Evolutionary conservation across 1,140 invertebrate species (phyloP), one percentile per base, ranked within the genome.

Genomic region (Caenorhabditis elegans): DNA sequence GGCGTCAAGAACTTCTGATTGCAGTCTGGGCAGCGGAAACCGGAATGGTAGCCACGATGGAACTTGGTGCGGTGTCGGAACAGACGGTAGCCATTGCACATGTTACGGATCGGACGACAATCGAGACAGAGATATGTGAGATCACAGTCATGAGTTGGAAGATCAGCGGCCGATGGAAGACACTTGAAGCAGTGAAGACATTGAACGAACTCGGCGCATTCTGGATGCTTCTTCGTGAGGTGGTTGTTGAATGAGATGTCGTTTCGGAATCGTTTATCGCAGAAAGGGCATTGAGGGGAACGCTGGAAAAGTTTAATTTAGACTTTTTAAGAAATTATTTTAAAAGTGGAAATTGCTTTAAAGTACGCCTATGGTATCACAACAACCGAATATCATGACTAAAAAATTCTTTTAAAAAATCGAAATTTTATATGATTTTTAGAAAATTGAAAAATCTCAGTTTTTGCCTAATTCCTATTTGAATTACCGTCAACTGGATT

Each of bases 211-310:
- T 90, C 89, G 8, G 78, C 81, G 31, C 76, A 77, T 70, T 90
- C 88, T 22, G 87, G 48, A 83, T 89, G 88, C 81, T 90, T 89
- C 17, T 78, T 78, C 8, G n/a, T 39, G 15, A 89, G 81, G 65
- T 89, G 88, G 55, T 89, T 89, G 75, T 89, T 89, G n/a, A 89
- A 82, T 3, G 88, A 89, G 70, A 88, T 84, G 39, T 89, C 88
- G 76, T 89, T 89, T 28, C 88, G 82, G 53, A 88, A 89, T 0
- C 88, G 84, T 79, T 89, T 89, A 47, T 89, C 88, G 77, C 88
- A 89, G 60, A 89, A 89, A 3, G 87, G 86, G 51, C 88, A 89
- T 81, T 89, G 88, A 3, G 88, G 88, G 22, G 88, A 89, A 13
- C 90, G 78, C 75, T 89, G 19, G 17, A 75, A 15, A 39, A 70